A percentile compares a stretch with the other conserved stretches of the same genome.
Evolutionary conservation across 2,888 invertebrate genomes (phyloP).

Genomic region (Luperina nickerlii): DNA sequence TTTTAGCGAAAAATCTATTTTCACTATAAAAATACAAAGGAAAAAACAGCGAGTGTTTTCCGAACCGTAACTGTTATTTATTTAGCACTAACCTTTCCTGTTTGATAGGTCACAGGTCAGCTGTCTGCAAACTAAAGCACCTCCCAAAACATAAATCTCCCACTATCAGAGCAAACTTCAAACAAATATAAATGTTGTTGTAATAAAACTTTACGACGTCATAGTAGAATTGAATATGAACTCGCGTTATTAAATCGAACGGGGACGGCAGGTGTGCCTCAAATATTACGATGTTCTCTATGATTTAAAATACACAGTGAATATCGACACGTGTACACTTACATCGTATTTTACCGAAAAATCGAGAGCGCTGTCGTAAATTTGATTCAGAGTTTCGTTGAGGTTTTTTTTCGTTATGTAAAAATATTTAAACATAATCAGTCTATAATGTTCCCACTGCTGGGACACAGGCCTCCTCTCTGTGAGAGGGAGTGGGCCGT

Average conservation of each 20-base stretch:
- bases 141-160: slow-evolving; percentile 18
- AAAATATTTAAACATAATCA: too few relatives aligned
- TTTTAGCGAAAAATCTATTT: too few relatives aligned
- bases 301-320: slow-evolving; percentile 68
- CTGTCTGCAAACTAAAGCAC: background rate
- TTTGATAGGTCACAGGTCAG: background rate
- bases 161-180: slow-evolving; percentile 30
- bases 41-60: background rate
- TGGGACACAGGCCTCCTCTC: too few relatives aligned
- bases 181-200: too few relatives aligned
- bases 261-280: slow-evolving; percentile 80
- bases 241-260: slow-evolving; percentile 86
- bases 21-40: background rate
- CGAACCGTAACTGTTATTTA: background rate
- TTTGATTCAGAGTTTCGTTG: slow-evolving; percentile 10
- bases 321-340: slow-evolving; percentile 51
- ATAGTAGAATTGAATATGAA: slow-evolving; percentile 82
- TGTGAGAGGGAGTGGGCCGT: too few relatives aligned
- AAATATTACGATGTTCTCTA: slow-evolving; percentile 76
- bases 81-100: background rate
- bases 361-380: slow-evolving; percentile 31
- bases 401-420: background rate
- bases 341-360: slow-evolving; percentile 38
- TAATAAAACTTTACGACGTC: slow-evolving; percentile 81
- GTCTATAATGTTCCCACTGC: too few relatives aligned